Evolutionary conservation across 2,797 vertebrate genomes (phyloP).

Genomic region (Anas capensis): DNA sequence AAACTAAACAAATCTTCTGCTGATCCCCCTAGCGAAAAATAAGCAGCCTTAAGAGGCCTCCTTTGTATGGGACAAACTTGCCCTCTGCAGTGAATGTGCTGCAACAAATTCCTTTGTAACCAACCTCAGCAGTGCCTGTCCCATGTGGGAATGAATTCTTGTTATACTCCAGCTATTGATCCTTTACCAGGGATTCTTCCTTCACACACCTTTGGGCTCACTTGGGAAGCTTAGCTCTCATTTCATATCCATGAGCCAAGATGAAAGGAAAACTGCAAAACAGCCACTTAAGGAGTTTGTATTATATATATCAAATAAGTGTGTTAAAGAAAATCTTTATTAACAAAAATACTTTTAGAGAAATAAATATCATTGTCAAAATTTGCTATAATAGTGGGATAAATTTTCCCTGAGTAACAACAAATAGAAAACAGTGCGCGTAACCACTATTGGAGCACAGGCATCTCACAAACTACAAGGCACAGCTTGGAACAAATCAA

Average conservation of each 20-base stretch:
- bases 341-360: not conserved
- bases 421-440: not conserved
- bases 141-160: not conserved
- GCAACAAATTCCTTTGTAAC: not conserved
- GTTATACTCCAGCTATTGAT: accelerated
- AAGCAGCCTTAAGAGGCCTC: not conserved
- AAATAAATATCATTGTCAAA: accelerated
- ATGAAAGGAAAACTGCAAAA: not conserved
- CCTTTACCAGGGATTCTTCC: not conserved
- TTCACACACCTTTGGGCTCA: not conserved
- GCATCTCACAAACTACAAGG: not conserved
- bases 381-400: not conserved
- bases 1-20: not conserved
- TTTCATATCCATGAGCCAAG: accelerated
- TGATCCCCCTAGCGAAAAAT: not conserved
- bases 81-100: not conserved
- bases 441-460: not conserved
- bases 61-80: not conserved
- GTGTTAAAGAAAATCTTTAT: not conserved
- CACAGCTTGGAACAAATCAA: not conserved
- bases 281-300: not conserved
- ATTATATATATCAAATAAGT: accelerated
- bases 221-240: not conserved
- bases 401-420: not conserved
- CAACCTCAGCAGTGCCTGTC: not conserved